phyloP scores from a whole-genome alignment of 2,113 vertebrate species.

The Myotis brandtii region DNA sequence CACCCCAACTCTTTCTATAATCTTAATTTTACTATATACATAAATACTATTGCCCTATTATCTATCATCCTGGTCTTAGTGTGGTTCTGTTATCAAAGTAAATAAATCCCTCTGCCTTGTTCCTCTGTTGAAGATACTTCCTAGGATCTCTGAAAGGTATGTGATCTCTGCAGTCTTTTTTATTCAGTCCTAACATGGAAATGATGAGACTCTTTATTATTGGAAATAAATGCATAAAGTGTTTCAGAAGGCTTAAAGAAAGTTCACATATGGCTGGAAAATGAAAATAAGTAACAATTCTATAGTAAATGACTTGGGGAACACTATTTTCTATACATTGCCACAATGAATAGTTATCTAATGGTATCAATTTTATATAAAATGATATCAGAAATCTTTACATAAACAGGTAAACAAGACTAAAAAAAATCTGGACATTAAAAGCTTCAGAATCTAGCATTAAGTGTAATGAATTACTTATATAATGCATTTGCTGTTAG shows the following conservation, averaged over 20 bases:
- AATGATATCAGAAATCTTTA: constrained; percentile 44
- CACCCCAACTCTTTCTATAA: neutral
- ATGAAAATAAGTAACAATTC: constrained; percentile 36
- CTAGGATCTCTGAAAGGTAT: constrained; percentile 4
- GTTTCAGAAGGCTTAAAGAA: constrained; percentile 13
- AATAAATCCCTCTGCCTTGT: neutral
- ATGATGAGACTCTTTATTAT: constrained; percentile 2
- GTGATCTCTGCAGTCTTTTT: neutral
- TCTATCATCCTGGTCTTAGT: neutral
- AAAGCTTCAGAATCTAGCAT: constrained; percentile 34
- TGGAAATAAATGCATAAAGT: constrained; percentile 40
- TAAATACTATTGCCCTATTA: neutral
- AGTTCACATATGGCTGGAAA: neutral
- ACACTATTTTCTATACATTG: constrained; percentile 9
- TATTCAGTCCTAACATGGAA: constrained; percentile 32
- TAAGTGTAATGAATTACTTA: constrained; percentile 44
- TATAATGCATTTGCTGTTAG: constrained; percentile 10
- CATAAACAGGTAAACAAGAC: constrained; percentile 21
- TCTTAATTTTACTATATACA: neutral
- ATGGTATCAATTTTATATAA: constrained; percentile 36
- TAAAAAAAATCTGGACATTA: constrained; percentile 3
- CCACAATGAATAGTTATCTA: constrained; percentile 27
- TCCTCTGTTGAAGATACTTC: constrained; percentile 9
- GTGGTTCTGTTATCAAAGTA: neutral
- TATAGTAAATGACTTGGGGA: neutral